Percentiles rank a stretch among this genome's conserved stretches.
These are phyloP conservation scores for Chaetogeoica ovagalla DNA, from an alignment of 2,888 invertebrate genomes.

Conservation along the genomic window DNA sequence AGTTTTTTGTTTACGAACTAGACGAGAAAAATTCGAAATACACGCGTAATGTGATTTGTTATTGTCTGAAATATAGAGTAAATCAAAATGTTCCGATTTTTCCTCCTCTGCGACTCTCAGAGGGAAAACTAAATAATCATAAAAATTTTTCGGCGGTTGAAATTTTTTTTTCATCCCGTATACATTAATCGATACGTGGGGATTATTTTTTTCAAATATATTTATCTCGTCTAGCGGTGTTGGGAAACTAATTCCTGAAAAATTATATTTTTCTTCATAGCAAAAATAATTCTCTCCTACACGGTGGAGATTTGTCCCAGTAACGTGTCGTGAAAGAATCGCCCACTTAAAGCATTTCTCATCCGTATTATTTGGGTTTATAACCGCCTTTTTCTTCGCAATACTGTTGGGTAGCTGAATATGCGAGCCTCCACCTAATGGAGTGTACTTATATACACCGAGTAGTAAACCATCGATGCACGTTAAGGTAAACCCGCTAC, in stretches of 20 bases:
- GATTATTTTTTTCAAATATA: neutral
- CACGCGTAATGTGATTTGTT: neutral
- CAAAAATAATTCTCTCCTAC: neutral
- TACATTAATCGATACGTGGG: neutral
- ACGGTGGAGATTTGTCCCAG: neutral
- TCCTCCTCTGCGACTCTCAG: neutral
- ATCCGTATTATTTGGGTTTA: neutral
- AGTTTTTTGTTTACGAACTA: neutral
- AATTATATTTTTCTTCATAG: neutral
- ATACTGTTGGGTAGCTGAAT: neutral
- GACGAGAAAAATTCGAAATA: slow-evolving; percentile 4
- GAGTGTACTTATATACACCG: no score
- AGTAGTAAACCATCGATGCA: no score
- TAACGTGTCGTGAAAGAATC: neutral
- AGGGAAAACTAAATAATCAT: neutral
- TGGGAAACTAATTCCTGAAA: neutral
- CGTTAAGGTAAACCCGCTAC: no score
- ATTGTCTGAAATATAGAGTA: neutral
- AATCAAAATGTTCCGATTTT: neutral
- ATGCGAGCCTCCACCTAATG: neutral
- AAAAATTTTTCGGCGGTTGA: no score
- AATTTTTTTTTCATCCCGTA: neutral
- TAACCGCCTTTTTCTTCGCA: neutral
- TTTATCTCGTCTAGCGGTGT: neutral
- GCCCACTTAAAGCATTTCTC: neutral